Percentiles rank a stretch among this genome's conserved stretches.
phyloP scores from a whole-genome alignment of 1,140 invertebrate species.

The Meteorus sp. region DNA sequence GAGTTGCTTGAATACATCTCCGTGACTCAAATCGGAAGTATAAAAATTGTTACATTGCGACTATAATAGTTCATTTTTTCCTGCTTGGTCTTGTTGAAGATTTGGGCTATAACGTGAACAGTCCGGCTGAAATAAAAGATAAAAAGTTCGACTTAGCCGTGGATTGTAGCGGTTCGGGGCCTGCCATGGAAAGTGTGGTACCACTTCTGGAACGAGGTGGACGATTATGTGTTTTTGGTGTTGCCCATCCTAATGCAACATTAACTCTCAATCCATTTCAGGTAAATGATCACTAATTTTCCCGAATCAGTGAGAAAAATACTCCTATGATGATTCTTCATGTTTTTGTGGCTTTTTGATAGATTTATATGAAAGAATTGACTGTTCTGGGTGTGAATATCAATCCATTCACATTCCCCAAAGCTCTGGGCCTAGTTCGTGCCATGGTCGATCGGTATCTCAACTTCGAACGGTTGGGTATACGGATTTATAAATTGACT shows the following conservation, averaged over 20 bases:
- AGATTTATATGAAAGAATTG: slow-evolving; percentile 69
- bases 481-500: slow-evolving; percentile 63
- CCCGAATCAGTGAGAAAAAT: too few relatives aligned
- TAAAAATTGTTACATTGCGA: too few relatives aligned
- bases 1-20: too few relatives aligned
- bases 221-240: slow-evolving; percentile 63
- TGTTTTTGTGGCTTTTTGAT: slow-evolving; percentile 39
- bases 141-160: slow-evolving; percentile 64
- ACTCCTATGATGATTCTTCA: background rate
- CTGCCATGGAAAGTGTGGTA: slow-evolving; percentile 61
- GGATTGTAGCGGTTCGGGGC: slow-evolving; percentile 68
- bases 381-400: slow-evolving; percentile 67
- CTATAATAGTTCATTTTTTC: background rate
- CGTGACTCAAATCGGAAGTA: too few relatives aligned
- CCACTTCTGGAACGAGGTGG: slow-evolving; percentile 56
- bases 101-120: slow-evolving; percentile 60
- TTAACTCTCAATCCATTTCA: slow-evolving; percentile 52
- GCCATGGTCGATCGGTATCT: slow-evolving; percentile 68
- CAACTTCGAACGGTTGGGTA: slow-evolving; percentile 66
- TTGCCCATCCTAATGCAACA: slow-evolving; percentile 56
- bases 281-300: too few relatives aligned
- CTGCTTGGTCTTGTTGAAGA: slow-evolving; percentile 47
- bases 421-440: slow-evolving; percentile 63
- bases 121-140: slow-evolving; percentile 61
- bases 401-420: slow-evolving; percentile 69